Base-by-base conservation (phyloP, 2,113 vertebrate genomes). In the Hypocryptadius cinnamomeus region DNA sequence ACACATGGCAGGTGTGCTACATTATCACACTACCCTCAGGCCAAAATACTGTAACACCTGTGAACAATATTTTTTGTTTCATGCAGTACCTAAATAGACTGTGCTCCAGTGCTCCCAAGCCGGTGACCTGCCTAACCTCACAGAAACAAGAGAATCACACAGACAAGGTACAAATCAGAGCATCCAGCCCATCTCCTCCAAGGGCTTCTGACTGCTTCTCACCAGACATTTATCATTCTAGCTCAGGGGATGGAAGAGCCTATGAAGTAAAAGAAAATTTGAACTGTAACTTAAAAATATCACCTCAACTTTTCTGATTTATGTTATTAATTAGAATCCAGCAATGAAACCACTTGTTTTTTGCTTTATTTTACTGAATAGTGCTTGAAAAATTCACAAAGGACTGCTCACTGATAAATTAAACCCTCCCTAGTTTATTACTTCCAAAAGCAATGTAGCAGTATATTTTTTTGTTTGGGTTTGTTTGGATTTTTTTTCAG, bases 31-130 rank as follows among this genome's bases (percentile, higher is more conserved):
- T 68, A 23, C 64, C 95, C 80, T 89, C 57, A 56, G 83, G 96
- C 77, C 80, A 90, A 88, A 92, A 74, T 74, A 84, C 72, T 78
- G 68, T 90, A 92, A 81, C 93, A 96, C 87, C 87, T 93, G 91
- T 84, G 89, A 93, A 93, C 80, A 89, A 57, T 90, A 93, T 94
- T 96, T 84, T 93, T 72, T 81, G 65, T 92, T 83, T 94, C 94
- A 79, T 42, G 53, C 12, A 9, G 56, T 68, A 82, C 40, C 77
- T 92, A 93, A 95, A 80, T 8, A 94, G 73, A 63, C 61, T 13
- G 66, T 77, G 84, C 48, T 74, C 48, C 78, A 78, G 64, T 12
- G 51, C 51, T 84, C 25, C 61, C 21, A 78, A 72, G 53, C 60
- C 28, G 1, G 31, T 91, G 73, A 84, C 73, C 65, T 63, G 72